These are phyloP conservation scores for Graphium colonna DNA, from an alignment of 2,888 invertebrate genomes.

Conservation along the genomic window DNA sequence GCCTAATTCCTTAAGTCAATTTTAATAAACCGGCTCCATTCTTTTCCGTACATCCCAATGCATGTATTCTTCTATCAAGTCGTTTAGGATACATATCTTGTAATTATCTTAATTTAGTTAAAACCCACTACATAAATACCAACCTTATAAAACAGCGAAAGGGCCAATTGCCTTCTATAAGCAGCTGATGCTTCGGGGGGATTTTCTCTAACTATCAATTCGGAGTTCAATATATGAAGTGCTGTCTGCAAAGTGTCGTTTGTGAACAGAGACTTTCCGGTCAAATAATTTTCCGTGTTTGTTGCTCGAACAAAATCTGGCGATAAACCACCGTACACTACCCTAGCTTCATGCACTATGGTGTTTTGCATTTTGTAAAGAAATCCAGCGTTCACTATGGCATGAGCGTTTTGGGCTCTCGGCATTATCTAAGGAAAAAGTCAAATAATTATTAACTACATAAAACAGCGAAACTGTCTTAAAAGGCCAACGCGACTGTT, in stretches of 20 bases:
- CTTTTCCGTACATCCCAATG: too few relatives aligned
- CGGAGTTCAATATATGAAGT: slow-evolving; percentile 40
- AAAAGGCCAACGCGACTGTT: too few relatives aligned
- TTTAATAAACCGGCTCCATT: too few relatives aligned
- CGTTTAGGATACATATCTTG: too few relatives aligned
- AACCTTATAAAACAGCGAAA: slow-evolving; percentile 84
- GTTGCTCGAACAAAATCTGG: slow-evolving; percentile 62
- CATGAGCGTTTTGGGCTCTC: slow-evolving; percentile 85
- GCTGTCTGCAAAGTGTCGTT: slow-evolving; percentile 58
- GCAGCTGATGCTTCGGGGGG: slow-evolving; percentile 79
- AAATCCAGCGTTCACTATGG: slow-evolving; percentile 87
- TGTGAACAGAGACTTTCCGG: slow-evolving; percentile 58
- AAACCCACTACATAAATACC: too few relatives aligned
- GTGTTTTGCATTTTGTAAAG: slow-evolving; percentile 53
- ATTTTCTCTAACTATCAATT: slow-evolving; percentile 48
- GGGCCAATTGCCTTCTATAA: slow-evolving; percentile 80
- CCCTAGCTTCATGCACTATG: slow-evolving; percentile 51
- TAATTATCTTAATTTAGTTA: too few relatives aligned
- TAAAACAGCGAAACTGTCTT: too few relatives aligned
- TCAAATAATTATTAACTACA: too few relatives aligned
- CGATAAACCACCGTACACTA: slow-evolving; percentile 81
- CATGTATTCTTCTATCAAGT: too few relatives aligned
- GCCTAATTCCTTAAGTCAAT: too few relatives aligned
- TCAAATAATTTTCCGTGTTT: slow-evolving; percentile 70
- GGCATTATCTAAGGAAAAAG: slow-evolving; percentile 81